Conservation (phyloP, 1,140 invertebrate species). For the Tetragonula clypearis region DNA sequence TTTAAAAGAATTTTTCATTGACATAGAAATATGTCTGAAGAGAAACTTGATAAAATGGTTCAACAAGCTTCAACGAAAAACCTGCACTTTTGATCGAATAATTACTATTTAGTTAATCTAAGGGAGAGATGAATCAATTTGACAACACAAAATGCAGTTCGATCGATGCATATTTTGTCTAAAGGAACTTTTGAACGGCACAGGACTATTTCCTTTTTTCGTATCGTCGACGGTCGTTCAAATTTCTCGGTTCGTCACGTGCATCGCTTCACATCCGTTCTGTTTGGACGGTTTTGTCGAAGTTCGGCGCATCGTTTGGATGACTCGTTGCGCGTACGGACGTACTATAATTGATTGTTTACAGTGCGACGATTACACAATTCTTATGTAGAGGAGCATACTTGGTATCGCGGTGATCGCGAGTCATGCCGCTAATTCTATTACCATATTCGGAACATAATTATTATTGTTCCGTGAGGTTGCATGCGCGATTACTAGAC, state of each 20-base stretch:
- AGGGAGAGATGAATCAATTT: background rate
- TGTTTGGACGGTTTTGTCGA: background rate
- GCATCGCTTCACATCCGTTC: background rate
- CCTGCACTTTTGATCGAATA: background rate
- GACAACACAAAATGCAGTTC: background rate
- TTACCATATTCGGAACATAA: slow-evolving; percentile 50
- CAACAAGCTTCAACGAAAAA: background rate
- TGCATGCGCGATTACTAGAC: slow-evolving; percentile 46
- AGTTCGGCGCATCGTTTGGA: background rate
- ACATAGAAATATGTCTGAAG: background rate
- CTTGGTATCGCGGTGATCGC: background rate
- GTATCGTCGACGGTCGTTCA: background rate
- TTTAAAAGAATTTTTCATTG: too few species aligned
- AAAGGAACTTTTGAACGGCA: background rate
- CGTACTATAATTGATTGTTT: background rate
- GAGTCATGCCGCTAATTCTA: slow-evolving; percentile 48
- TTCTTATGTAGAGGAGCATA: slow-evolving; percentile 13
- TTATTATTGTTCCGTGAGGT: slow-evolving; percentile 48
- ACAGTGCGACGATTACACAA: background rate
- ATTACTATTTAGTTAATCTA: background rate
- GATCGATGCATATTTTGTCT: background rate
- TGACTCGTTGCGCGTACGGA: background rate
- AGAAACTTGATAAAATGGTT: background rate
- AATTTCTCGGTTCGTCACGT: background rate
- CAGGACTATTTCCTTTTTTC: too few species aligned